These are phyloP conservation scores for Squalus acanthias DNA, from an alignment of 2,797 vertebrate genomes.

Conservation along the genomic window DNA sequence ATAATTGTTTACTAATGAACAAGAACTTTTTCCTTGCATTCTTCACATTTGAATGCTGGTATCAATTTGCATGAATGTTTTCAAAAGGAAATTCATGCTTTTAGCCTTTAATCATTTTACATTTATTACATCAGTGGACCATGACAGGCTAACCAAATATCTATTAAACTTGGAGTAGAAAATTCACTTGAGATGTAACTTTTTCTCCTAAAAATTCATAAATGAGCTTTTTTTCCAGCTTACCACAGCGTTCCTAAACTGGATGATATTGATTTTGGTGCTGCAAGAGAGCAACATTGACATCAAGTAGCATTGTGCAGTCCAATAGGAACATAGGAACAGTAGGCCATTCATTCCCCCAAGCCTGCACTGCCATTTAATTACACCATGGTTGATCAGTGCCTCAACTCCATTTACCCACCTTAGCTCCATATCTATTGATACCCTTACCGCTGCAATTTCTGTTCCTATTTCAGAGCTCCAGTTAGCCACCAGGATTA, in stretches of 20 bases:
- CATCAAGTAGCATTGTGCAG: not conserved
- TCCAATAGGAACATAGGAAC: not conserved
- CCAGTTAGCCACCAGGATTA: not conserved
- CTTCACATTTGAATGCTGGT: not conserved
- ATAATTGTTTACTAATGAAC: not conserved
- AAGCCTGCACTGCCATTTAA: not conserved
- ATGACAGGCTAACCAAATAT: not conserved
- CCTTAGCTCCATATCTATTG: not conserved
- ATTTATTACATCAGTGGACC: not conserved
- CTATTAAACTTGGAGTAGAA: not conserved
- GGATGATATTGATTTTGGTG: not conserved
- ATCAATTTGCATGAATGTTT: constrained; percentile 1
- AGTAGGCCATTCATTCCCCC: not conserved
- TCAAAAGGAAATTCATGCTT: not conserved
- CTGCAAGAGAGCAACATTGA: not conserved
- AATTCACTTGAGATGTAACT: not conserved
- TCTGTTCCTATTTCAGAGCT: not conserved
- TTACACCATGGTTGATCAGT: not conserved
- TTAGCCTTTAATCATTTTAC: not conserved
- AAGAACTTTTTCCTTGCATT: not conserved
- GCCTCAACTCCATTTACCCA: not conserved
- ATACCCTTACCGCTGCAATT: not conserved
- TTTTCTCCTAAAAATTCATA: not conserved
- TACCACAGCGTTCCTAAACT: not conserved
- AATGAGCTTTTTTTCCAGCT: not conserved